Evolutionary conservation across 2,888 invertebrate genomes (phyloP), one percentile per base, ranked within the genome.

Genomic region (Mythimna lalbum): DNA sequence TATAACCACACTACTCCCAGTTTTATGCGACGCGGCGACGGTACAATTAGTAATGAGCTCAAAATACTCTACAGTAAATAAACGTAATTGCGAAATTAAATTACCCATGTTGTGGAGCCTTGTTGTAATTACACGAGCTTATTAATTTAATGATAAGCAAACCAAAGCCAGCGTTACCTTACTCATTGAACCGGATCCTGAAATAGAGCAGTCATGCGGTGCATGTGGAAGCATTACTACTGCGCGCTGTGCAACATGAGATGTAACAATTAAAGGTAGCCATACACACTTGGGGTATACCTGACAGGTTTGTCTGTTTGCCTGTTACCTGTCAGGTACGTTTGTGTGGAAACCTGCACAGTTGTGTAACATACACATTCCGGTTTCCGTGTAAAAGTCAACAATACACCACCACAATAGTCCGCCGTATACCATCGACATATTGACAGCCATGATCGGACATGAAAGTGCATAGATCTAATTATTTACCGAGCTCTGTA

Each of bases 401-500:
- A 27, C 27, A 27, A 27, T 27, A 70, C 17, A 33, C 10, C 9
- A 27, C 17, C 6, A 23, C 55, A 47, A 67, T 47, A 17, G 23
- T 36, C 12, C 43, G 12, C 14, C 14, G 21, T 31, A 43, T 50
- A 3, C 10, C 10, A 52, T 31, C n/a, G 57, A 14, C 39, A 60
- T 39, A 50, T 31, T 31, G 39, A 50, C n/a, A 33, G 23, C 33
- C 7, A 49, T 17, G 23, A 31, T 14, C 14, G 17, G n/a, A 33
- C 14, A 36, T 31, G n/a, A 27, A 19, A 47, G 27, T 5, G 17
- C 12, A 60, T 43, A 17, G 19, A 52, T 43, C n/a, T 9, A 36
- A 52, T 61, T 72, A 72, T 23, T 33, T 31, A 33, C 31, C 49
- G 71, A 60, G 60, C 52, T 60, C 4, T 33, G 3, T 14, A 53